These are phyloP conservation scores for Microtus oregoni DNA, from an alignment of 2,113 vertebrate genomes.

Conservation along the genomic window DNA sequence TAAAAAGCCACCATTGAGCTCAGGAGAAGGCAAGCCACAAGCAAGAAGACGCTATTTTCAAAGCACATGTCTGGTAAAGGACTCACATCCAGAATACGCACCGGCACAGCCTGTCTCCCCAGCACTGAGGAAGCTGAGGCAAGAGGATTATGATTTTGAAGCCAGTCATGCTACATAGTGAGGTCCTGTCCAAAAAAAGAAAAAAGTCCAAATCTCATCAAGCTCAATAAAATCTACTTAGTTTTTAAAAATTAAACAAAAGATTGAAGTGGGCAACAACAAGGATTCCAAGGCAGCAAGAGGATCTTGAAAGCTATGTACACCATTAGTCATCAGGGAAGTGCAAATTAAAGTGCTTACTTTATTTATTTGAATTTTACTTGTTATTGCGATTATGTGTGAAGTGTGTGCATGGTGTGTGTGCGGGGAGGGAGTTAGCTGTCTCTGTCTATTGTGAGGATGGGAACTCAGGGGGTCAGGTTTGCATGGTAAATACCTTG, in stretches of 20 bases:
- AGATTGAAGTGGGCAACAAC: slow-evolving; percentile 36
- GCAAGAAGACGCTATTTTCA: not conserved
- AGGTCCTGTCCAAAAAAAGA: not conserved
- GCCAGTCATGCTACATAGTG: not conserved
- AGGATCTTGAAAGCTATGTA: not conserved
- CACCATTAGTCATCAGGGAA: slow-evolving; percentile 39
- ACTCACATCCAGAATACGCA: not conserved
- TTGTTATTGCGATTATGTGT: not conserved
- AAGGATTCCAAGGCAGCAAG: slow-evolving; percentile 36
- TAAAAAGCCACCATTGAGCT: slow-evolving; percentile 3
- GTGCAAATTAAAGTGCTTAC: not conserved
- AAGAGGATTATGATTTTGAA: not conserved
- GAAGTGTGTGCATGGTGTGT: not conserved
- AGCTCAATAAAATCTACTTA: not conserved
- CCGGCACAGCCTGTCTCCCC: not conserved
- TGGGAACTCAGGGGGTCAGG: not conserved
- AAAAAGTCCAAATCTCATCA: not conserved
- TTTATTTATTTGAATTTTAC: not conserved
- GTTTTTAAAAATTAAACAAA: slow-evolving; percentile 46
- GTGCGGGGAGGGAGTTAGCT: too few species aligned
- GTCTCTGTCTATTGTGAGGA: not conserved
- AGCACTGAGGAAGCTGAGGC: not conserved
- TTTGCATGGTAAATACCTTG: not conserved
- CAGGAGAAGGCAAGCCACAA: not conserved
- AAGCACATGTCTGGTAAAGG: not conserved